phyloP scores from a whole-genome alignment of 1,140 invertebrate species.

The Aporrectodea caliginosa region DNA sequence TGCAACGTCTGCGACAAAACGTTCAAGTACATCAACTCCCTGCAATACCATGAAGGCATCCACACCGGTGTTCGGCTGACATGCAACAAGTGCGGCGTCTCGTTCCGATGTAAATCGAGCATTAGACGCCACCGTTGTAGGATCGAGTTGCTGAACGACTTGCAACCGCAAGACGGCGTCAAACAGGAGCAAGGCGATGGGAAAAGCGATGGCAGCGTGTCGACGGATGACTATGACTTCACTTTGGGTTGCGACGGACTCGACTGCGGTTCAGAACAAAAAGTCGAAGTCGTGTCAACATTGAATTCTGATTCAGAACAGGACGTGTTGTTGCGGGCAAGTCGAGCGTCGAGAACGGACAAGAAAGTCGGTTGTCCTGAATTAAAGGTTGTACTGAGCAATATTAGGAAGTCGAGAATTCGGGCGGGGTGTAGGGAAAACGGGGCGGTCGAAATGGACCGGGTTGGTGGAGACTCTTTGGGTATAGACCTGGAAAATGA shows the following conservation, averaged over 20 bases:
- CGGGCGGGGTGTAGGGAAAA: not conserved
- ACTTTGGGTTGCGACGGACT: not conserved
- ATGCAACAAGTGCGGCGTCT: not conserved
- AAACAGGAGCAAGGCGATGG: not conserved
- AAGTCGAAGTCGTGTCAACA: not conserved
- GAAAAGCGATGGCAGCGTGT: not conserved
- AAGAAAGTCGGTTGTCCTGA: not conserved
- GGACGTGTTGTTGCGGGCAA: not conserved
- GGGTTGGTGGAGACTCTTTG: not conserved
- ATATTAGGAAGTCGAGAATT: not conserved
- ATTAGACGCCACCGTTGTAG: not conserved
- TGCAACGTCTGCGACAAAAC: conserved; percentile 17
- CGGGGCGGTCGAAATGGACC: not conserved
- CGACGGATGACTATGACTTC: not conserved
- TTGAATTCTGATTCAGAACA: not conserved
- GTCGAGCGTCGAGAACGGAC: not conserved
- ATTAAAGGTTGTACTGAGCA: not conserved
- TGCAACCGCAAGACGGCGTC: too few species aligned
- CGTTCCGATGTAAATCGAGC: not conserved
- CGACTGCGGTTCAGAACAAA: not conserved
- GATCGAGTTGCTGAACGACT: not conserved
- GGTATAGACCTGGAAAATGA: not conserved
- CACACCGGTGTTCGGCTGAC: conserved; percentile 15
- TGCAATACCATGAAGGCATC: conserved; percentile 18
- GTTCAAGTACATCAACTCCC: conserved; percentile 23